phyloP scores from a whole-genome alignment of 2,797 vertebrate genomes.

The Galagoides demidoff region DNA sequence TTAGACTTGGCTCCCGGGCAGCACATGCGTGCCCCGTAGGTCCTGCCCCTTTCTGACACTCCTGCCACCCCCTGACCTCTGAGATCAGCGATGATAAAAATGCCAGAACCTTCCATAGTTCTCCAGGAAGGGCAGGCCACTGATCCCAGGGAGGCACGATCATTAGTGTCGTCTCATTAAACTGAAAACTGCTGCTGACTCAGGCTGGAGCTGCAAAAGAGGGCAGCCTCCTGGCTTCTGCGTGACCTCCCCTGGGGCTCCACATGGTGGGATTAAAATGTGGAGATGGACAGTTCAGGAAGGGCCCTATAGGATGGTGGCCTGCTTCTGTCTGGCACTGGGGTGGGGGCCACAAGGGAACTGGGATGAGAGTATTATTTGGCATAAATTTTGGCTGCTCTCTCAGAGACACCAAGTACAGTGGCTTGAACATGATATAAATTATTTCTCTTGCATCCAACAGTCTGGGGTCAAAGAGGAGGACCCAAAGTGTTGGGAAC shows the following conservation, averaged over 20 bases:
- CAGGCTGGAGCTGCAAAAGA: slow-evolving; percentile 67
- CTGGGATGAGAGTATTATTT: fast-evolving
- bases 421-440: not conserved
- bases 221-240: slow-evolving; percentile 71
- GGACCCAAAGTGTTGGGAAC: not conserved
- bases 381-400: not conserved
- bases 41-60: slow-evolving; percentile 58
- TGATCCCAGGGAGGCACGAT: slow-evolving; percentile 78
- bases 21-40: not conserved
- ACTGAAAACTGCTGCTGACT: slow-evolving; percentile 80
- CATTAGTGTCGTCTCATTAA: slow-evolving; percentile 84
- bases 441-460: not conserved
- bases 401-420: not conserved
- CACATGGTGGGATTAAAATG: slow-evolving; percentile 13
- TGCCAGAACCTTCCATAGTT: slow-evolving; percentile 66
- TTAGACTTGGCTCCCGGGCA: not conserved
- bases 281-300: slow-evolving; percentile 61
- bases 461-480: not conserved
- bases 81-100: slow-evolving; percentile 70
- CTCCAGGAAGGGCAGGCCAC: slow-evolving; percentile 73
- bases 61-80: slow-evolving; percentile 27
- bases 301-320: not conserved
- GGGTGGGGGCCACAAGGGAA: fast-evolving
- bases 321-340: not conserved
- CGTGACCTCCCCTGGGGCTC: slow-evolving; percentile 58